These are phyloP conservation scores for Nanger granti DNA, from an alignment of 2,113 vertebrate species.

Conservation along the genomic window DNA sequence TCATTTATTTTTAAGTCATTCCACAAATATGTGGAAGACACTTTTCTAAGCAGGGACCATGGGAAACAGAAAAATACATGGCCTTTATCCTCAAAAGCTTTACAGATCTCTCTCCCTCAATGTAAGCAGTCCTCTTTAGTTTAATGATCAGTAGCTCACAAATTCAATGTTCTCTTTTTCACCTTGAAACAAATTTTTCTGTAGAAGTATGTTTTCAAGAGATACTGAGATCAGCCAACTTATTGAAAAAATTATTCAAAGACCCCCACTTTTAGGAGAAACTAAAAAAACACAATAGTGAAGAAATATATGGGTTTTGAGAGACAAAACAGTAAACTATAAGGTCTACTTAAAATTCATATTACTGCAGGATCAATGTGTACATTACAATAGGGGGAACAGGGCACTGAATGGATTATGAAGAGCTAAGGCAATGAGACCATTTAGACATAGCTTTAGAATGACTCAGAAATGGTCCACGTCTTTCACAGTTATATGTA, in stretches of 20 bases:
- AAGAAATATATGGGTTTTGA: not conserved
- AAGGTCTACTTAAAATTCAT: not conserved
- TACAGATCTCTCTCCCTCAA: not conserved
- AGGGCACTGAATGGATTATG: not conserved
- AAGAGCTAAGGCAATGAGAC: not conserved
- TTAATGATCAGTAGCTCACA: not conserved
- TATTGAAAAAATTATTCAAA: not conserved
- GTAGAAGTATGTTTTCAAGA: not conserved
- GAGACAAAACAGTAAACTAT: not conserved
- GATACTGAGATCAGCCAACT: not conserved
- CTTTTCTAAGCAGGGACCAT: constrained; percentile 29
- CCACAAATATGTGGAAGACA: constrained; percentile 47
- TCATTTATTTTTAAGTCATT: constrained; percentile 54
- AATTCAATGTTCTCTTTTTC: not conserved
- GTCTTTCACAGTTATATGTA: not conserved
- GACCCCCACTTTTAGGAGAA: not conserved
- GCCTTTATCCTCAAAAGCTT: constrained; percentile 23
- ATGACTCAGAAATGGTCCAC: not conserved
- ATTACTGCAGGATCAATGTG: not conserved
- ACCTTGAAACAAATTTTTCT: not conserved
- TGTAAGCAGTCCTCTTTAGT: not conserved
- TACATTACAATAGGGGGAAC: not conserved
- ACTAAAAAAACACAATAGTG: not conserved
- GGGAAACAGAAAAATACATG: constrained; percentile 36
- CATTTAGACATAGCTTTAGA: not conserved